These are phyloP conservation scores for Bos indicus DNA, from an alignment of 2,113 vertebrate genomes.

Conservation along the genomic window DNA sequence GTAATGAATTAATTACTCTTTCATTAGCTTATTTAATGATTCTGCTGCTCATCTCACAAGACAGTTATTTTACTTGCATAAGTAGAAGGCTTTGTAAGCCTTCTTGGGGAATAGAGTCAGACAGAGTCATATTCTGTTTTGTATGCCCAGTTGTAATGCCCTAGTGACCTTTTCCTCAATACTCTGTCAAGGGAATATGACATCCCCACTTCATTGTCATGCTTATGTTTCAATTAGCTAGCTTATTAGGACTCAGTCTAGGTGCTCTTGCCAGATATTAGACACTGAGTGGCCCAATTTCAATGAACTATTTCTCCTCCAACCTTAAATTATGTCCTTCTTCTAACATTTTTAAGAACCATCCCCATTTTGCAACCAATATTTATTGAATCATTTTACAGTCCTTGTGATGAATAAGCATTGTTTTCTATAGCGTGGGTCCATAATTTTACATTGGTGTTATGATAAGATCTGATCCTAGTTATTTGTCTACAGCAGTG, in stretches of 20 bases:
- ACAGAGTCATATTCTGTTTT: neutral
- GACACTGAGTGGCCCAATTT: neutral
- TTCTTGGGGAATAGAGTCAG: neutral
- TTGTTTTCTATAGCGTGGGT: neutral
- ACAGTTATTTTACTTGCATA: neutral
- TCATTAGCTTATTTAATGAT: neutral
- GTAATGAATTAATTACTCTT: neutral
- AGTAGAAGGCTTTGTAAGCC: neutral
- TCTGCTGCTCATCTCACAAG: neutral
- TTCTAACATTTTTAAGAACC: neutral
- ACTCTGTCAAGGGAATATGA: neutral
- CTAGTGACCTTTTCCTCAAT: neutral
- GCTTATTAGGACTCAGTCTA: neutral
- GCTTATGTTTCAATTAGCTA: neutral
- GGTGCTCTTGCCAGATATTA: neutral
- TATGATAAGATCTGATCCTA: neutral
- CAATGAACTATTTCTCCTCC: neutral
- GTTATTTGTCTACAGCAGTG: neutral
- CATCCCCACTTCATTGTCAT: neutral
- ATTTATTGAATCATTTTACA: neutral
- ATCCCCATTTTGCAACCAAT: neutral
- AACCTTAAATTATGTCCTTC: neutral
- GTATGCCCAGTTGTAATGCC: neutral
- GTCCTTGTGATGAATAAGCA: neutral
- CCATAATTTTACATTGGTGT: neutral